Evolutionary conservation across 2,888 invertebrate genomes (phyloP), one percentile per base, ranked within the genome.

Genomic region (Dysmachus trigonus): DNA sequence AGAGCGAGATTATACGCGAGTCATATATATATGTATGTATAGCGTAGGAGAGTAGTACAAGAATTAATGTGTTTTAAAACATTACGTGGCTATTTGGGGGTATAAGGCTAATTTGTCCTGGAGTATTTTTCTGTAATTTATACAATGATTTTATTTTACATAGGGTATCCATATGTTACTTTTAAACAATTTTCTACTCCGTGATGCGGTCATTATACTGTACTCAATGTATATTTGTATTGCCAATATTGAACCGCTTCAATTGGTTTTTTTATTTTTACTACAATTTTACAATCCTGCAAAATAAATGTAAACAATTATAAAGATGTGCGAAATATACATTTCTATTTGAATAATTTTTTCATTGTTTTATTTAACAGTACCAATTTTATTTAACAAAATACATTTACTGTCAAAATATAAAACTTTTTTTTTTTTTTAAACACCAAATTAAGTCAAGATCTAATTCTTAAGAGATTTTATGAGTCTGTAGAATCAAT

Each of bases 251-350:
- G 51, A 47, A 79, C 51, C 41, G 79, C 79, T 79, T 79, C 47
- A 22, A 47, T 79, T 79, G 22, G 62, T 79, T 41, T 41, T 31
- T 38, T 79, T 79, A 27, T 47, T 47, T 79, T 47, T 79, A 79
- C 51, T 47, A 35, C 31, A 79, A 30, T 79, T 79, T 51, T 79
- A 79, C 30, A 79, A 47, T 79, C 47, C 27, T 51, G 79, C 79
- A 79, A 30, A 15, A n/a, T 47, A 8, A 41, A 41, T 47, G 77
- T 47, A 77, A 76, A 76, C 31, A 41, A 79, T 51, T 79, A 47
- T 79, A 51, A 79, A 31, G 22, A 79, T 30, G 79, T 79, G 47
- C 79, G 51, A 79, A 79, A 79, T 79, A 79, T 47, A 79, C 79
- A 41, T 79, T 79, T 79, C 79, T 79, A 79, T 79, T 76, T 79